Percentiles rank a stretch among this genome's conserved stretches.
phyloP scores from a whole-genome alignment of 2,888 invertebrate species.

The Dendrolimus houi region DNA sequence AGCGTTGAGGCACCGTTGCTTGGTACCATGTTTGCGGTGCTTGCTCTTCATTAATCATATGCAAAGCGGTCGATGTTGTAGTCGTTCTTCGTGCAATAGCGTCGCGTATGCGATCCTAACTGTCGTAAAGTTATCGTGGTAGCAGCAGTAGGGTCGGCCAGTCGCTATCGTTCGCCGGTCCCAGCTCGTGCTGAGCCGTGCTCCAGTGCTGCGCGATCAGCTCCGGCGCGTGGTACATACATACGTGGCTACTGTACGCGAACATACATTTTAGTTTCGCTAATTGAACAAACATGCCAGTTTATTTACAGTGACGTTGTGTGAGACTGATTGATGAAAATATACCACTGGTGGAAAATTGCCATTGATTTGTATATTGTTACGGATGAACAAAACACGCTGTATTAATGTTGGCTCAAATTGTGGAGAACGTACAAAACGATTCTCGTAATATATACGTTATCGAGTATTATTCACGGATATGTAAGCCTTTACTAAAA shows the following conservation, averaged over 20 bases:
- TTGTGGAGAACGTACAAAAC: constrained; percentile 22
- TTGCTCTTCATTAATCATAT: constrained; percentile 2
- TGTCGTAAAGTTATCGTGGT: constrained; percentile 46
- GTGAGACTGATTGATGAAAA: constrained; percentile 46
- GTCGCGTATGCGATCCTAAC: constrained; percentile 18
- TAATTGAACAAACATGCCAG: constrained; percentile 47
- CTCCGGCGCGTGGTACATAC: constrained; percentile 57
- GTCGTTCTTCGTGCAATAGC: constrained; percentile 21
- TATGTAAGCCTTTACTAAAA: constrained; percentile 13
- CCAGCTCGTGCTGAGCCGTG: constrained; percentile 33
- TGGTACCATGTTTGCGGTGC: constrained; percentile 11
- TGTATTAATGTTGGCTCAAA: constrained; percentile 8
- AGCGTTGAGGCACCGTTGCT: constrained; percentile 19
- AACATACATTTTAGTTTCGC: constrained; percentile 28
- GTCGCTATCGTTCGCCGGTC: constrained; percentile 69
- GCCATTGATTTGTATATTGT: constrained; percentile 31
- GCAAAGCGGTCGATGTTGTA: constrained; percentile 11
- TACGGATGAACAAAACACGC: constrained; percentile 44
- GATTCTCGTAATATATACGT: constrained; percentile 32
- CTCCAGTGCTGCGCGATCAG: constrained; percentile 65
- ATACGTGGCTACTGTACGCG: constrained; percentile 35
- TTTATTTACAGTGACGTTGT: constrained; percentile 61
- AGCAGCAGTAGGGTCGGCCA: constrained; percentile 58
- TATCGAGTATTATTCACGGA: constrained; percentile 29
- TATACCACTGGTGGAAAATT: constrained; percentile 41